Base-by-base conservation (phyloP, 2,888 invertebrate genomes). In the Drosophila leonis region DNA sequence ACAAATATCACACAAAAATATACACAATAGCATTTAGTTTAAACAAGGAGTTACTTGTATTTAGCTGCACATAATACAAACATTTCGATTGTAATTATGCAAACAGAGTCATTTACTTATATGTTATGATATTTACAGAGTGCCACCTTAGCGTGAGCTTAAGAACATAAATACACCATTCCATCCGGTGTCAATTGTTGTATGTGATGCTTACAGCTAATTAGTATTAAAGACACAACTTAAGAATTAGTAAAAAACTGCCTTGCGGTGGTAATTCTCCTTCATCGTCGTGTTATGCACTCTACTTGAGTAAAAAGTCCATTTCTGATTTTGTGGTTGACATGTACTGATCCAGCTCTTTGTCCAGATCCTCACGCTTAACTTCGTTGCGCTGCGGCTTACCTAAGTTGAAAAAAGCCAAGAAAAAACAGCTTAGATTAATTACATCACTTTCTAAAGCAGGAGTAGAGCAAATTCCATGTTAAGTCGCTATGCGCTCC, bases 311-410 rank as follows among this genome's bases (percentile, higher is more conserved):
- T 63, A 91, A 62, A 67, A 75, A 91, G 57, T 92, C 91, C 87
- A 90, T 86, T 65, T 90, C 88, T 41, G 88, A 92, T 84, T 95
- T 95, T 29, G 95, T 95, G 82, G 94, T 94, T 5, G 95, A 94
- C 96, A 96, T 96, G 92, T 96, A 96, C 65, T 94, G 94, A 80
- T 96, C 96, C 37, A 96, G 91, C 83, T 96, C 95, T n/a, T 94
- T 94, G 82, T 96, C 96, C 61, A 96, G 90, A 86, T 95, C 94
- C 76, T 96, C 96, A 64, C 94, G 95, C 1, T 94, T 94, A 0
- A 93, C 88, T 18, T 88, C 92, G 0, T 55, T 13, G 12, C 70
- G 74, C 55, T 57, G 87, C 15, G 70, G 64, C 59, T 85, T 90
- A 65, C 90, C 92, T 90, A 77, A 2, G 46, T 48, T 13, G 29